Percentiles rank a stretch among this genome's conserved stretches.
Evolutionary conservation across 2,797 vertebrate genomes (phyloP).

Genomic region (Sebastes iracundus): DNA sequence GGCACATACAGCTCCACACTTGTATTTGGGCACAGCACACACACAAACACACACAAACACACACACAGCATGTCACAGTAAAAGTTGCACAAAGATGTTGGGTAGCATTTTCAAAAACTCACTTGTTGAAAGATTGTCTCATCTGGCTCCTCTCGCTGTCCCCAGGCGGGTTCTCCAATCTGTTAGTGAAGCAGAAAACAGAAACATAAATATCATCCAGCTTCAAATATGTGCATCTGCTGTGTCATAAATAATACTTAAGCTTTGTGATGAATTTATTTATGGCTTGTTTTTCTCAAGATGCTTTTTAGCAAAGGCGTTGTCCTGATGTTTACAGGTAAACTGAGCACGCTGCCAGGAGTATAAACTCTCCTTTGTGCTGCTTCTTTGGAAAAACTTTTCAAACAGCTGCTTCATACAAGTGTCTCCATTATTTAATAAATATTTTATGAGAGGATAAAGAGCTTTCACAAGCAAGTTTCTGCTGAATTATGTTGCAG

Average conservation of each 20-base stretch:
- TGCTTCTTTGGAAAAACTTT: not conserved
- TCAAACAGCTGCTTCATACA: slow-evolving; percentile 8
- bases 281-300: slow-evolving; percentile 4
- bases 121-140: slow-evolving; percentile 83
- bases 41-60: not conserved
- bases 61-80: not conserved
- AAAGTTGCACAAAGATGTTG: not conserved
- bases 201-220: not conserved
- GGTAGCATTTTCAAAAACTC: slow-evolving; percentile 38
- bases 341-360: not conserved
- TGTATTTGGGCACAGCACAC: not conserved
- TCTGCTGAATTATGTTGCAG: not conserved
- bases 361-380: not conserved
- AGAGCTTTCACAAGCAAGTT: not conserved
- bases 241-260: slow-evolving; percentile 10
- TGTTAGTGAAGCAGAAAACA: slow-evolving; percentile 31
- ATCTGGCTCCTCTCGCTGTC: slow-evolving; percentile 67
- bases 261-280: slow-evolving; percentile 4
- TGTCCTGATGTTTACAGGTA: not conserved
- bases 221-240: slow-evolving; percentile 3
- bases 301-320: not conserved
- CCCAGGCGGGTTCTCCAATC: slow-evolving; percentile 81
- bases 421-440: not conserved
- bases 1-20: not conserved
- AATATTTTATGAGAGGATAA: not conserved